phyloP scores from a whole-genome alignment of 2,888 invertebrate species.

The Mellilla xanthometata region DNA sequence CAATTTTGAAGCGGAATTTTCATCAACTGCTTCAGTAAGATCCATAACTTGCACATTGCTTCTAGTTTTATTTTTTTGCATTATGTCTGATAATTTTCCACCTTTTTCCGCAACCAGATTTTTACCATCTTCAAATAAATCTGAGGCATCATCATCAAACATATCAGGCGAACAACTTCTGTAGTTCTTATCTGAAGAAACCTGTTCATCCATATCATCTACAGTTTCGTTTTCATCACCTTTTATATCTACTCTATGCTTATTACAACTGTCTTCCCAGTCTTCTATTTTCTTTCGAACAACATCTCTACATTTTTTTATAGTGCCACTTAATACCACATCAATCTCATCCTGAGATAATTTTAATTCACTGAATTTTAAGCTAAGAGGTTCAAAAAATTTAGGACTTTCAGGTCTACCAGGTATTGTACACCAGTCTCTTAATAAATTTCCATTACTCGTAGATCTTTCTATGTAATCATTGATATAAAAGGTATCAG shows the following conservation, averaged over 20 bases:
- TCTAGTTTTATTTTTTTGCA: constrained; percentile 19
- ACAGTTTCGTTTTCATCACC: too few relatives aligned
- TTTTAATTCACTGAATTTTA: constrained; percentile 56
- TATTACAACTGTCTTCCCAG: constrained; percentile 2
- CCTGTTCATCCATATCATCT: too few relatives aligned
- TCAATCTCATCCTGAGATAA: constrained; percentile 64
- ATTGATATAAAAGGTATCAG: constrained; percentile 67
- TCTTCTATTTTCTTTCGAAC: constrained; percentile 23
- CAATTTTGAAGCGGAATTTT: neutral
- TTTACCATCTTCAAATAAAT: constrained; percentile 28
- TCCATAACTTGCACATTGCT: constrained; percentile 43
- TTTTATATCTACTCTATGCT: too few relatives aligned
- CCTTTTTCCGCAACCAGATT: constrained; percentile 13
- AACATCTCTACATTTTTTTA: constrained; percentile 48
- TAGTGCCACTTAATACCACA: constrained; percentile 58
- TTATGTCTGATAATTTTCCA: constrained; percentile 28
- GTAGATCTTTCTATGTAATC: constrained; percentile 66
- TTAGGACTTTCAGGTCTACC: constrained; percentile 84
- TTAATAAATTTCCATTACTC: constrained; percentile 76
- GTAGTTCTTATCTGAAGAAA: constrained; percentile 4
- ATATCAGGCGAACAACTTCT: constrained; percentile 73
- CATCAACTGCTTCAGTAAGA: constrained; percentile 42
- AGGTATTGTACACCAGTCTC: constrained; percentile 84
- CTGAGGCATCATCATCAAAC: constrained; percentile 68
- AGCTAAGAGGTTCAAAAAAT: constrained; percentile 31